Evolutionary conservation across 2,888 invertebrate genomes (phyloP), one percentile per base, ranked within the genome.

Genomic region (Leptogaster cylindrica): DNA sequence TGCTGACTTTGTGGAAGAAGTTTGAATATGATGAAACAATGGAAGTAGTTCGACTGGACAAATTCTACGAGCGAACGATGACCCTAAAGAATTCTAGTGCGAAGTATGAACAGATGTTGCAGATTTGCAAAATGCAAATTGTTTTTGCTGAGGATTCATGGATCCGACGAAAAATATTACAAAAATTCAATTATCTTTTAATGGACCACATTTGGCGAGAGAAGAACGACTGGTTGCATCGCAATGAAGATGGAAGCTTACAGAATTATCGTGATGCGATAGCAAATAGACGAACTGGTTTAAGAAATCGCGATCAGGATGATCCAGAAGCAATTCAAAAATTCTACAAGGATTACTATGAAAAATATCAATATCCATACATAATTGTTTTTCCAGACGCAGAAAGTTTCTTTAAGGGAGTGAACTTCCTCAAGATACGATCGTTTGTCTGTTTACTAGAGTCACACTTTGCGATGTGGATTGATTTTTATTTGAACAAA

Each of bases 121-220:
- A 73, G n/a, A 72, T 75, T 63, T 68, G 80, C 2, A 79, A 77
- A 65, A 79, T 80, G 79, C 76, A 79, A 31, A 81, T 81, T 44
- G 78, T 80, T 2, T 80, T 77, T 23, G 77, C 77, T 14, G 81
- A 81, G 67, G 76, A 76, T 2, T 76, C 78, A 61, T 80, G 79
- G 79, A 77, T 78, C 41, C 75, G 75, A 1, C 75, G 77, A 14
- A 76, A 75, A 0, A 78, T 80, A 74, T 50, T 81, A 58, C 81
- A 81, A 71, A 81, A 81, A 66, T 81, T 81, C 36, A 79, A 80
- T 12, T 81, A 81, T 66, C 69, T 81, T 8, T 67, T 81, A n/a
- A 78, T 77, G 1, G 78, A 79, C 20, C 73, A 76, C 44, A 78
- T 76, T 20, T 81, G 80, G 80, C 77, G 80, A 0, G 67, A 73